Evolutionary conservation across 2,113 vertebrate species (phyloP), one percentile per base, ranked within the genome.

Genomic region (Cyprinodon tularosa): DNA sequence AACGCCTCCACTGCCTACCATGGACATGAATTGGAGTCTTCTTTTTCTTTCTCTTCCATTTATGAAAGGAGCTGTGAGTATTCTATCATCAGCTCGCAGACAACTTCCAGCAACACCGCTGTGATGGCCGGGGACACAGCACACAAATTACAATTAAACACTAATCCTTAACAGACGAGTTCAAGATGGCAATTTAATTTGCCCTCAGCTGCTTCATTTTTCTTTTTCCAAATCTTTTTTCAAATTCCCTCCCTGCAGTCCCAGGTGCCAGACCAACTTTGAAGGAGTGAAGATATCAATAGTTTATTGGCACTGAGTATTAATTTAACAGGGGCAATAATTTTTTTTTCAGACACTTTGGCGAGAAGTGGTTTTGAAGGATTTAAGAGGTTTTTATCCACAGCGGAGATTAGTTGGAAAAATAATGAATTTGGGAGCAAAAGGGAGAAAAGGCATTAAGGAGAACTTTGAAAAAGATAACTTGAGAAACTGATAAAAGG

Each of bases 401-500:
- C 90, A 86, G 68, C 66, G 70, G 89, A 93, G 92, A 94, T 93
- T 92, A 93, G 85, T 62, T 65, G 80, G 48, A 84, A 84, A 90
- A 88, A 88, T 91, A 94, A 94, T 94, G 88, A 93, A 92, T 93
- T 91, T 88, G 85, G 87, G 83, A 78, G 80, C 77, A 83, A 88
- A 90, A 88, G 89, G 86, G 87, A 88, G 82, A 68, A 85, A 92
- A 85, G 64, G 81, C 86, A 90, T 92, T 91, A 93, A 88, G 48
- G 72, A 88, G 90, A 91, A 91, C 83, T 88, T 62, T 85, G 59
- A 86, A 86, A 84, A 85, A 78, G 87, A 93, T 88, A 82, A 93
- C 71, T 89, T 66, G 14, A 73, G 66, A 76, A 88, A 84, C 59
- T 79, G 88, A 93, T 87, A 83, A 88, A 80, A 89, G 79, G 78